Evolutionary conservation across 2,888 invertebrate genomes (phyloP).

Genomic region (Neelides folsomi): DNA sequence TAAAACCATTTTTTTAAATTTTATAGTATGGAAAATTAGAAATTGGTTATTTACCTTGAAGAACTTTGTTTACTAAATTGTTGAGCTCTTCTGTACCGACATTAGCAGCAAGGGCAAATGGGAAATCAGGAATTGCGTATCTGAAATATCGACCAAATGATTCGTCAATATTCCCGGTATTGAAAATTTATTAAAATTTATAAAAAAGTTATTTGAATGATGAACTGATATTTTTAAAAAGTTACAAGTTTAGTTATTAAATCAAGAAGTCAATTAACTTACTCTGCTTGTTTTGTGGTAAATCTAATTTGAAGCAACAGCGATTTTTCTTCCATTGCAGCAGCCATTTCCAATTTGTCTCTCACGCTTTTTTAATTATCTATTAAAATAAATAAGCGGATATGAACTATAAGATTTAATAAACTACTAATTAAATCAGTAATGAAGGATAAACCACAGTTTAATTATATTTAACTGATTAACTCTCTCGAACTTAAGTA

Average conservation of each 20-base stretch:
- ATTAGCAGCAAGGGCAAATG: constrained; percentile 64
- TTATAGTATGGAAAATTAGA: not conserved
- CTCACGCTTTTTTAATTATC: too few relatives aligned
- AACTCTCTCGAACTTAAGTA: too few relatives aligned
- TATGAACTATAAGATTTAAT: too few relatives aligned
- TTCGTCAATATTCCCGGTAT: not conserved
- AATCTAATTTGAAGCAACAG: constrained; percentile 55
- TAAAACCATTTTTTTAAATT: not conserved
- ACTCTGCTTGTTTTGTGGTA: constrained; percentile 67
- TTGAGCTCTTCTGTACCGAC: constrained; percentile 58
- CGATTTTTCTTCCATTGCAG: constrained; percentile 6
- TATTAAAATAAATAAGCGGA: too few relatives aligned
- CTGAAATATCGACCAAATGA: constrained; percentile 42
- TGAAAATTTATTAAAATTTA: constrained; percentile 1
- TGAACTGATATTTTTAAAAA: not conserved
- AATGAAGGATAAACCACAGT: too few relatives aligned
- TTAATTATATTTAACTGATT: too few relatives aligned
- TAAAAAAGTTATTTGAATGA: too few relatives aligned
- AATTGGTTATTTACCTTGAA: constrained; percentile 44
- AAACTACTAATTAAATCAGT: too few relatives aligned
- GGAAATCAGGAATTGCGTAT: constrained; percentile 72
- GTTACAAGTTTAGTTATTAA: not conserved
- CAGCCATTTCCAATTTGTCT: constrained; percentile 1
- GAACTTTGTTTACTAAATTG: constrained; percentile 61
- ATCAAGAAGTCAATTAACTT: constrained; percentile 38